These are phyloP conservation scores for Archips crataeganus DNA, from an alignment of 2,888 invertebrate species.

Conservation along the genomic window DNA sequence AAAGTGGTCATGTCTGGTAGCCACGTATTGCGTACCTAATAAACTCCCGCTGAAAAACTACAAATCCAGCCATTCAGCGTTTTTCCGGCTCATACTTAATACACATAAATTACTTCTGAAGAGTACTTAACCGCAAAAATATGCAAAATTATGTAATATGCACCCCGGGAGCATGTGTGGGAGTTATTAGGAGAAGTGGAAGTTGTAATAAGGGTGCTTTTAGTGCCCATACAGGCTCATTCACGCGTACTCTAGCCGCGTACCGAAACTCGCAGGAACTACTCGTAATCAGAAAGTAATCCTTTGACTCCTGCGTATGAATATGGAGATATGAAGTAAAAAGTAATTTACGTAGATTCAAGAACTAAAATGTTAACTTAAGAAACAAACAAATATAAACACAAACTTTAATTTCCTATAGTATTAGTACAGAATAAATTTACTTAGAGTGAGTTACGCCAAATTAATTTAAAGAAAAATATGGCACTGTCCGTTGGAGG, in stretches of 20 bases:
- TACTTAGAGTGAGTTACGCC: too few species aligned
- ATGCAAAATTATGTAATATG: constrained; percentile 71
- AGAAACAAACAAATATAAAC: too few species aligned
- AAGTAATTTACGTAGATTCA: not conserved
- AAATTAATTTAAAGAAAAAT: too few species aligned
- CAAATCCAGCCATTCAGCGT: constrained; percentile 55
- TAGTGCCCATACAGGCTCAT: constrained; percentile 53
- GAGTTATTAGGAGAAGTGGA: constrained; percentile 69
- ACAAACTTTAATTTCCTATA: too few species aligned
- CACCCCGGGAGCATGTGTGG: constrained; percentile 60
- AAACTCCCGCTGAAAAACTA: constrained; percentile 48
- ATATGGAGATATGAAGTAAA: not conserved
- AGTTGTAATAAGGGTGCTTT: constrained; percentile 63
- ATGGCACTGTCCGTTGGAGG: too few species aligned
- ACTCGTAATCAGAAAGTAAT: constrained; percentile 16
- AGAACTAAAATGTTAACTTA: too few species aligned
- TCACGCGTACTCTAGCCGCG: constrained; percentile 47
- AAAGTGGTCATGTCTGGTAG: not conserved
- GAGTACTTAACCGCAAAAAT: constrained; percentile 66
- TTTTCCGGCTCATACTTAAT: constrained; percentile 66
- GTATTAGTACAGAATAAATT: too few species aligned
- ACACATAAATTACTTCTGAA: constrained; percentile 72
- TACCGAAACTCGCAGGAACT: constrained; percentile 19
- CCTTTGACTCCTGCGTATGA: constrained; percentile 15
- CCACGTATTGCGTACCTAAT: constrained; percentile 46